Evolutionary conservation across 2,888 invertebrate genomes (phyloP).

Genomic region (Nomada lathburiana): DNA sequence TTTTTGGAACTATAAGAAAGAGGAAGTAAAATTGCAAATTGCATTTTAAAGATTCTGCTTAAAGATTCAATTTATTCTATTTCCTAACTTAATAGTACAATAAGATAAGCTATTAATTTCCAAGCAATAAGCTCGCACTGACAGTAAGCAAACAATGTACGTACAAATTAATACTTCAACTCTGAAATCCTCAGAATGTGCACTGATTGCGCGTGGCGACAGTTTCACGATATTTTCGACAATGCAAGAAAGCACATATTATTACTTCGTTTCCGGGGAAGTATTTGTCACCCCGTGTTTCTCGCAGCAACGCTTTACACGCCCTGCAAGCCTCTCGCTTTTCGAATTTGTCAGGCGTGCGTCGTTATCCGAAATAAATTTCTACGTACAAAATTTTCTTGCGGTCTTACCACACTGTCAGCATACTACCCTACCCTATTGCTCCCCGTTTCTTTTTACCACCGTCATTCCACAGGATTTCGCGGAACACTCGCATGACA

Average conservation of each 20-base stretch:
- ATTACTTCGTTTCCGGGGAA: conserved; percentile 36
- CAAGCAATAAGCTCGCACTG: no score
- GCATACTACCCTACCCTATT: not conserved
- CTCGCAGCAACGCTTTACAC: conserved; percentile 12
- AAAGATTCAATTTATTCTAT: not conserved
- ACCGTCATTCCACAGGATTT: conserved; percentile 38
- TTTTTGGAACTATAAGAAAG: no score
- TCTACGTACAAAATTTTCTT: conserved; percentile 47
- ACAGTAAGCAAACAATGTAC: not conserved
- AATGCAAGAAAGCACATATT: conserved; percentile 5
- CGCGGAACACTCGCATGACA: conserved; percentile 35
- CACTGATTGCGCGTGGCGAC: not conserved
- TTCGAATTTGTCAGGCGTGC: conserved; percentile 44
- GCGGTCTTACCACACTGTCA: conserved; percentile 17
- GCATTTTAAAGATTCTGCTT: no score
- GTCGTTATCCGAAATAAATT: conserved; percentile 56
- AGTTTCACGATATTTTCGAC: not conserved
- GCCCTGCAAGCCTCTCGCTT: conserved; percentile 16
- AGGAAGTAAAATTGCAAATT: no score
- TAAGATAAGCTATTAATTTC: no score
- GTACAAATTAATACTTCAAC: not conserved
- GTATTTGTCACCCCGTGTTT: conserved; percentile 45
- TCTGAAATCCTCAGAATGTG: not conserved
- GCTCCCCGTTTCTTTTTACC: conserved; percentile 30
- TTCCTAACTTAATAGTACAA: no score